Base-by-base conservation (phyloP, 2,113 vertebrate genomes). In the Podarcis cretensis region DNA sequence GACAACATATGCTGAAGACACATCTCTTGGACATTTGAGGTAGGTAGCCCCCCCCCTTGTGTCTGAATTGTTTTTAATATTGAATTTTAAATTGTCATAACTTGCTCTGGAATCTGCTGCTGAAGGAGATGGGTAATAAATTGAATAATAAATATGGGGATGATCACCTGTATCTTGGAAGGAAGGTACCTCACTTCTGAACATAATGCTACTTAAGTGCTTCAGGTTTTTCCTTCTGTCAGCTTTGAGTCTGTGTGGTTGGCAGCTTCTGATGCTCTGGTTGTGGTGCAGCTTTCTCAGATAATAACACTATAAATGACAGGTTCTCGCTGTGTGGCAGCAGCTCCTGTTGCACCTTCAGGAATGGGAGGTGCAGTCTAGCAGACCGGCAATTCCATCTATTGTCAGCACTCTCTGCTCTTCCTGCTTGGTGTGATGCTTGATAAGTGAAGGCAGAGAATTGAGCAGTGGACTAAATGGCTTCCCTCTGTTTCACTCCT, bases 391-490 rank as follows among this genome's bases (percentile, higher is more conserved):
- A 59, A 63, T 87, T 86, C 84, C 71, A 54, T 80, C 63, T 78
- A 59, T 94, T 92, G 81, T 93, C 89, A 82, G 37, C 79, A 27
- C 92, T 65, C 68, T 80, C 69, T 73, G 59, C 59, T 92, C 23
- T 63, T 90, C 90, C 91, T 54, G 74, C 37, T 0, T 74, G 5
- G 68, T 6, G 68, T 93, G 2, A 57, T 35, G 16, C 8, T 73
- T 81, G 81, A 87, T 74, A 86, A 78, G 21, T 80, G 86, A 81
- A 91, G 3, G 57, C 83, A 35, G 85, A 1, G 37, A 81, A 85
- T 2, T 83, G 43, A 92, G 87, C 90, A 83, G 90, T 90, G 93
- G 96, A 95, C 93, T 95, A 96, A 93, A 94, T 93, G 94, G 86
- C 83, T 90, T 95, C 91, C 86, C 23, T 65, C 94, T 91, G 95